phyloP scores from a whole-genome alignment of 2,797 vertebrate genomes.

The Karalla daura region DNA sequence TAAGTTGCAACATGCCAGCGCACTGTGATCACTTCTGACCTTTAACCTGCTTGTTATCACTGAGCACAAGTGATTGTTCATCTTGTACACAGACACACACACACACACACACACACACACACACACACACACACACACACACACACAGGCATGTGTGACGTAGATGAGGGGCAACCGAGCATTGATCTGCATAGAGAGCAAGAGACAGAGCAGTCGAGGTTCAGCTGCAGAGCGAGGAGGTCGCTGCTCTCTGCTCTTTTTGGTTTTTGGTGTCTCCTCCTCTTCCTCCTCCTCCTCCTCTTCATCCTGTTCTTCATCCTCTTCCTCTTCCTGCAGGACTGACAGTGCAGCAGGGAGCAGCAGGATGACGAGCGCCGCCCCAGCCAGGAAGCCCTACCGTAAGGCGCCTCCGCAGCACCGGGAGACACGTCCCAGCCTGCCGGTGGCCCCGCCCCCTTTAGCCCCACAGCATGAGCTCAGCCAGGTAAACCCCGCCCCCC shows the following conservation, averaged over 20 bases:
- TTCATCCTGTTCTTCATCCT: neutral
- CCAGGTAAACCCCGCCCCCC: slow-evolving; percentile 82
- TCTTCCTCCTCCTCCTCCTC: too few relatives aligned
- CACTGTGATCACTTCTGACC: too few relatives aligned
- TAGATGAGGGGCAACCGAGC: slow-evolving; percentile 38
- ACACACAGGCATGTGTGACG: slow-evolving; percentile 35
- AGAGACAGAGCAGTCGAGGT: slow-evolving; percentile 34
- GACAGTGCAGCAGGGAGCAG: slow-evolving; percentile 9
- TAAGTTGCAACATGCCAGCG: too few relatives aligned
- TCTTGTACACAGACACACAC: too few relatives aligned
- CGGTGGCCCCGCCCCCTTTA: slow-evolving; percentile 61
- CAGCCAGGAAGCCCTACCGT: slow-evolving; percentile 94
- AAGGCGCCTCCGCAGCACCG: slow-evolving; percentile 97
- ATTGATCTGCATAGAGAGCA: slow-evolving; percentile 44
- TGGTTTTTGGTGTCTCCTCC: too few relatives aligned
- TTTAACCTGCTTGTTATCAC: too few relatives aligned
- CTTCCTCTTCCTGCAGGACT: slow-evolving; percentile 72
- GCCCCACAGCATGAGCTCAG: slow-evolving; percentile 69
- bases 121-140: neutral
- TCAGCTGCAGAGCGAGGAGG: too few relatives aligned
- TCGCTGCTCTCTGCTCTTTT: too few relatives aligned
- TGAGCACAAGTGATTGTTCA: too few relatives aligned
- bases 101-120: neutral
- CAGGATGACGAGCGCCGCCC: slow-evolving; percentile 89
- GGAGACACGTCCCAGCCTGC: slow-evolving; percentile 86